Evolutionary conservation across 2,888 invertebrate species (phyloP).

Genomic region (Serrognathus titanus): DNA sequence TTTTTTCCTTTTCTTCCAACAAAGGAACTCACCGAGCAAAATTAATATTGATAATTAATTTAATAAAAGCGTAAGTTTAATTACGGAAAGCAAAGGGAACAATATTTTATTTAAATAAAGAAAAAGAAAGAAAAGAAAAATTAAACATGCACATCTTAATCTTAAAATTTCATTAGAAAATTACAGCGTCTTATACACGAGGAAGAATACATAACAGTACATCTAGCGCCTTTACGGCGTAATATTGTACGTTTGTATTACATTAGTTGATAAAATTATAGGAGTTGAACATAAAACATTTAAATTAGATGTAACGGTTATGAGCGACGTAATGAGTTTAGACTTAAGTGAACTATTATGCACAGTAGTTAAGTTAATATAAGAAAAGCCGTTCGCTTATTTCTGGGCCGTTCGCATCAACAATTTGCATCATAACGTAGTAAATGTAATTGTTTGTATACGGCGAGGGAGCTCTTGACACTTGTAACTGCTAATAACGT

Average conservation of each 20-base stretch:
- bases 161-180: conserved; percentile 1
- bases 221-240: conserved; percentile 10
- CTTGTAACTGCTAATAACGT: conserved; percentile 33
- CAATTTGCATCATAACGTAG: conserved; percentile 38
- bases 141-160: conserved; percentile 7
- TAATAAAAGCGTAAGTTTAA: too few species aligned
- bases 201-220: conserved; percentile 20
- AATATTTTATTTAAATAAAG: background rate
- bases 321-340: conserved; percentile 30
- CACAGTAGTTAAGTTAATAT: conserved; percentile 24
- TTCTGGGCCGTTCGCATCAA: conserved; percentile 33
- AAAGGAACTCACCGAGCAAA: too few species aligned
- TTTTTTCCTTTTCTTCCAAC: background rate
- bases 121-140: conserved; percentile 4
- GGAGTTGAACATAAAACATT: conserved; percentile 20
- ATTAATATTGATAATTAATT: too few species aligned
- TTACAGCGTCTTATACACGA: too few species aligned
- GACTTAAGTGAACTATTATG: conserved; percentile 30
- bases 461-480: conserved; percentile 35
- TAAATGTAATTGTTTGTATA: conserved; percentile 41
- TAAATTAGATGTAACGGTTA: conserved; percentile 21
- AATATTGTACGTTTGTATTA: conserved; percentile 15
- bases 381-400: conserved; percentile 29
- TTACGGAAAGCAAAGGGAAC: background rate
- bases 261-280: conserved; percentile 22